Percentiles rank a stretch among this genome's conserved stretches.
Conservation (phyloP, 2,797 vertebrate genomes). For the Thalassophryne amazonica region DNA sequence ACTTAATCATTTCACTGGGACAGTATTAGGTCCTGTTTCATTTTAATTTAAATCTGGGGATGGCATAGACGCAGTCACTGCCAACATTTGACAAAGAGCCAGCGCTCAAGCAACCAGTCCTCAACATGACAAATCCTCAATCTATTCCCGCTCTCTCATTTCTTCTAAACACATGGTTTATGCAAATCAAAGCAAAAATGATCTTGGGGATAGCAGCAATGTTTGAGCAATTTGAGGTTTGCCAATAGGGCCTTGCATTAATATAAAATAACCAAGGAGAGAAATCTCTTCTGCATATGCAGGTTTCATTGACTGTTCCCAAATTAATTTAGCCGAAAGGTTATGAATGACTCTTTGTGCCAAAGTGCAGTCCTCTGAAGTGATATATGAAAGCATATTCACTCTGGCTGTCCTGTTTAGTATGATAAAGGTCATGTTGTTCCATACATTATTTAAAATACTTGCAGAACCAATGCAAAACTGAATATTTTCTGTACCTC, state of each 20-base stretch:
- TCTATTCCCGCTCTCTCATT: conserved; percentile 61
- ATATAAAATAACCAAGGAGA: conserved; percentile 71
- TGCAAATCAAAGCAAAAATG: conserved; percentile 83
- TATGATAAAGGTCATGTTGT: conserved; percentile 91
- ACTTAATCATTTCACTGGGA: conserved; percentile 71
- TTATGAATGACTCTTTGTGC: conserved; percentile 91
- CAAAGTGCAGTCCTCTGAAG: conserved; percentile 77
- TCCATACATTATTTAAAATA: conserved; percentile 86
- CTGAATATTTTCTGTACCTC: conserved; percentile 8
- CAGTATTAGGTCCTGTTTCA: conserved; percentile 63
- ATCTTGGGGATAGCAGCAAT: conserved; percentile 68
- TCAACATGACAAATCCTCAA: conserved; percentile 79
- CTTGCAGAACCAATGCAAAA: conserved; percentile 16
- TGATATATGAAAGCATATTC: conserved; percentile 94
- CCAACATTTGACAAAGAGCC: conserved; percentile 75
- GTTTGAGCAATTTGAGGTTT: conserved; percentile 75
- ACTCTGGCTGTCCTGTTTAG: conserved; percentile 83
- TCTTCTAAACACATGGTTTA: conserved; percentile 82
- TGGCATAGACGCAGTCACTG: conserved; percentile 48
- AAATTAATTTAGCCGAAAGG: conserved; percentile 83
- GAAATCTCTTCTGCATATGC: conserved; percentile 66
- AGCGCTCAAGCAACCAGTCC: conserved; percentile 50
- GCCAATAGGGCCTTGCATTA: conserved; percentile 71
- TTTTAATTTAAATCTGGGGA: conserved; percentile 77
- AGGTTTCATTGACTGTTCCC: conserved; percentile 79